Base-by-base conservation (phyloP, 37 sponge, comb jelly and placozoan genomes). In the Beroe ovata region DNA sequence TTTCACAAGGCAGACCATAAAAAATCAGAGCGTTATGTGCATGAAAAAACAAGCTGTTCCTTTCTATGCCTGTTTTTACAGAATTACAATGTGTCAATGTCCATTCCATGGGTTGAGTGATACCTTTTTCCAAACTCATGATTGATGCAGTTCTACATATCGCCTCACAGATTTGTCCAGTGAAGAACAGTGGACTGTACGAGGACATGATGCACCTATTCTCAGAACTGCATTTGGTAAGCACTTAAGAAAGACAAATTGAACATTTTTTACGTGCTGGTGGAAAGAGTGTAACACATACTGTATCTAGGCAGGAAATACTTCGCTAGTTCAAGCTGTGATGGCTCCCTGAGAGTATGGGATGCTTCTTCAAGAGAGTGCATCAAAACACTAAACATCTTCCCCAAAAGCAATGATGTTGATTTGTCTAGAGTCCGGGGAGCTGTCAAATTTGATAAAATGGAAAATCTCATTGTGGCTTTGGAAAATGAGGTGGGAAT, bases 261-360 rank as follows among this genome's bases (percentile, higher is more conserved):
- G n/a, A n/a, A n/a, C n/a, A n/a, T n/a, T n/a, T n/a, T n/a, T n/a
- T n/a, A n/a, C n/a, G n/a, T n/a, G n/a, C n/a, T n/a, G n/a, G n/a
- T n/a, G n/a, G n/a, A n/a, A n/a, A n/a, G n/a, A n/a, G n/a, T n/a
- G n/a, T n/a, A n/a, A n/a, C n/a, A n/a, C n/a, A n/a, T n/a, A n/a
- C n/a, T n/a, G n/a, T n/a, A n/a, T 25, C 41, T 54, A 77, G 84
- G 84, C 54, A 42, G 28, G 33, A 37, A 42, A 29, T 77, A 36
- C 28, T 77, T 77, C 41, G 84, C 84, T 54, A 77, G 84, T 25
- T 77, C 84, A 2, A 42, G 54, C 38, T 77, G 84, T 77, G 84
- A 77, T 25, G 84, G 84, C 14, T 32, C 28, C 3, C 84, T 77
- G 29, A 77, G 25, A 40, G 23, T 77, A 0, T 77, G 84, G 84